Conservation (phyloP, 2,113 vertebrate species). For the Crotalus viridis region DNA sequence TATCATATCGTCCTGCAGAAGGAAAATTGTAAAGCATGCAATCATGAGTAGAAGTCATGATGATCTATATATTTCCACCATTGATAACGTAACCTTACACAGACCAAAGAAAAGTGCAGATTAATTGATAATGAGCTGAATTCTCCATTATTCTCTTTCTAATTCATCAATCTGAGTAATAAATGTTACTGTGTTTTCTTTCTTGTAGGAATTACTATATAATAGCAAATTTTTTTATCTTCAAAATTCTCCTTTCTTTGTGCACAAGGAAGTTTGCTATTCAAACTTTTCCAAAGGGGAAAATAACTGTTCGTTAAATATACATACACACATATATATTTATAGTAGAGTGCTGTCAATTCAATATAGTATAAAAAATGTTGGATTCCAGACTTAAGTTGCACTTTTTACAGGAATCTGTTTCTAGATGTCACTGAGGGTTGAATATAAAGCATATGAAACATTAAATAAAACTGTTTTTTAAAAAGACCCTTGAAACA, state of each 20-base stretch:
- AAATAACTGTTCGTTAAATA: neutral
- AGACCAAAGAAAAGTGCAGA: neutral
- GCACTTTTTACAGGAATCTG: neutral
- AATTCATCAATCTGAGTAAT: neutral
- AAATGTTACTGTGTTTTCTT: neutral
- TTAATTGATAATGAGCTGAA: neutral
- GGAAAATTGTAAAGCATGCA: neutral
- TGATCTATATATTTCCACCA: neutral
- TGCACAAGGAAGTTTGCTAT: neutral
- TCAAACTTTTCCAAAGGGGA: neutral
- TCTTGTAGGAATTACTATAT: neutral
- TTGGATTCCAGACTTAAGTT: neutral
- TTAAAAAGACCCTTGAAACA: neutral
- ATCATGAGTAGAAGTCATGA: neutral
- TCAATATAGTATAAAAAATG: neutral
- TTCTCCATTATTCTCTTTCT: no score
- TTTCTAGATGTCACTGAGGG: neutral
- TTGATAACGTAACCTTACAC: neutral
- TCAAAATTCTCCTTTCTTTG: neutral
- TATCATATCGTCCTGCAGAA: neutral
- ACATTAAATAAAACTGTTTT: neutral
- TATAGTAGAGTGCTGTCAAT: neutral
- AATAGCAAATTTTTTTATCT: neutral
- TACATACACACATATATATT: no score
- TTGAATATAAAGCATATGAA: neutral